These are phyloP conservation scores for Cephus nigrinus DNA, from an alignment of 2,888 invertebrate species.

Conservation along the genomic window DNA sequence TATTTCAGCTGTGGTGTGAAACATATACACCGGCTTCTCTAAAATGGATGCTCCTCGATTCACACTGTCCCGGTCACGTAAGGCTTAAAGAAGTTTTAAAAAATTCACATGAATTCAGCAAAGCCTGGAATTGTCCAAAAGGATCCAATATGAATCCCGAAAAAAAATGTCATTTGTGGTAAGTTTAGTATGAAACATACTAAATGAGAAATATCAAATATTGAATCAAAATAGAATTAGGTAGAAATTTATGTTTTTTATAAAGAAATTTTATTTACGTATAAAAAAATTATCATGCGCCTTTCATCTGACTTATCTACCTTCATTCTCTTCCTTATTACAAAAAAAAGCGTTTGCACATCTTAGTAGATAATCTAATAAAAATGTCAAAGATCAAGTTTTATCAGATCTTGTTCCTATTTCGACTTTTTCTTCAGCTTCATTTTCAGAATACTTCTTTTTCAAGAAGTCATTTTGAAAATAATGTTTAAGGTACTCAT, in stretches of 20 bases:
- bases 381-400: neutral
- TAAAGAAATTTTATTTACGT: constrained; percentile 54
- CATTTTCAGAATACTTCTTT: neutral
- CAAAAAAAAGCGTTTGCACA: neutral
- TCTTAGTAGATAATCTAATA: neutral
- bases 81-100: constrained; percentile 77
- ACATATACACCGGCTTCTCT: constrained; percentile 74
- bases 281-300: constrained; percentile 21
- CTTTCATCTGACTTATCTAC: neutral
- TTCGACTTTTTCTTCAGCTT: neutral
- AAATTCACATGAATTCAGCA: constrained; percentile 80
- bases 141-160: constrained; percentile 71
- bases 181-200: constrained; percentile 15
- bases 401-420: neutral
- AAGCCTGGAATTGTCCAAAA: constrained; percentile 68
- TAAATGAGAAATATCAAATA: neutral
- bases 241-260: constrained; percentile 33
- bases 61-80: constrained; percentile 79
- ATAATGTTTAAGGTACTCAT: neutral
- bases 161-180: constrained; percentile 67
- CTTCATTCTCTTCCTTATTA: neutral
- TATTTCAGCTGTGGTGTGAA: constrained; percentile 85
- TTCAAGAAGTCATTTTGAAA: neutral
- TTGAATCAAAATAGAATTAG: neutral
- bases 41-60: constrained; percentile 75